Percentiles rank a stretch among this genome's conserved stretches.
Evolutionary conservation across 1,140 invertebrate species (phyloP).

Genomic region (Listronotus oregonensis): DNA sequence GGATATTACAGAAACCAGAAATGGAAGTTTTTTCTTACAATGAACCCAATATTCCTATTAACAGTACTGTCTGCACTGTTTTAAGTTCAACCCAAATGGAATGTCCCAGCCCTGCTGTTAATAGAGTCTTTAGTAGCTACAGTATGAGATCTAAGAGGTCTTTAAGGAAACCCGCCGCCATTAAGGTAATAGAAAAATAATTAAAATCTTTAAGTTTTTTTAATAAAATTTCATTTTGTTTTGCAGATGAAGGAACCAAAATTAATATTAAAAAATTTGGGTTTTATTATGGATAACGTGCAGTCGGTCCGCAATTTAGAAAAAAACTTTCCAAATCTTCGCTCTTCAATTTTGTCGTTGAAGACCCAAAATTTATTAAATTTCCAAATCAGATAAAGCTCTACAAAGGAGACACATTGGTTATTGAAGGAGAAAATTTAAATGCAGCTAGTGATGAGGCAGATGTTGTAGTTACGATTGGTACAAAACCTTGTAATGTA

Average conservation of each 20-base stretch:
- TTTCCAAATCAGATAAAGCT: slow-evolving; percentile 86
- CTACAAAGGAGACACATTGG: slow-evolving; percentile 92
- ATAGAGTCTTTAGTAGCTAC: slow-evolving; percentile 55
- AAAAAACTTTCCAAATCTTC: slow-evolving; percentile 80
- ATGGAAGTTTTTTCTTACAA: slow-evolving; percentile 80
- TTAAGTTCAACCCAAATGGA: slow-evolving; percentile 91
- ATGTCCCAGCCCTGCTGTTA: slow-evolving; percentile 89
- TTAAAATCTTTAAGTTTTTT: slow-evolving; percentile 1
- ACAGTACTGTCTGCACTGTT: slow-evolving; percentile 83
- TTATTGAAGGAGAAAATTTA: slow-evolving; percentile 93
- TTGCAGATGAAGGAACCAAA: slow-evolving; percentile 56
- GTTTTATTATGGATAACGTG: slow-evolving; percentile 96
- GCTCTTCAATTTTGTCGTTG: slow-evolving; percentile 81
- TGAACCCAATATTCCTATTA: slow-evolving; percentile 69
- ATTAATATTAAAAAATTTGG: slow-evolving; percentile 74
- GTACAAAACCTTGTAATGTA: slow-evolving; percentile 85
- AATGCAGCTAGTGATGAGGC: slow-evolving; percentile 90
- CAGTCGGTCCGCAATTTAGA: slow-evolving; percentile 84
- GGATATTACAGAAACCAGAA: slow-evolving; percentile 88
- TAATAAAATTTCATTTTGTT: slow-evolving; percentile 1
- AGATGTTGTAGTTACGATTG: slow-evolving; percentile 93
- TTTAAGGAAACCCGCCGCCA: slow-evolving; percentile 49
- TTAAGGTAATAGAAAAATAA: slow-evolving; percentile 45
- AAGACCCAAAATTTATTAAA: slow-evolving; percentile 89
- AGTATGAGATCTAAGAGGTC: slow-evolving; percentile 48